These are phyloP conservation scores for Cairina moschata DNA, from an alignment of 2,113 vertebrate species.

Conservation along the genomic window DNA sequence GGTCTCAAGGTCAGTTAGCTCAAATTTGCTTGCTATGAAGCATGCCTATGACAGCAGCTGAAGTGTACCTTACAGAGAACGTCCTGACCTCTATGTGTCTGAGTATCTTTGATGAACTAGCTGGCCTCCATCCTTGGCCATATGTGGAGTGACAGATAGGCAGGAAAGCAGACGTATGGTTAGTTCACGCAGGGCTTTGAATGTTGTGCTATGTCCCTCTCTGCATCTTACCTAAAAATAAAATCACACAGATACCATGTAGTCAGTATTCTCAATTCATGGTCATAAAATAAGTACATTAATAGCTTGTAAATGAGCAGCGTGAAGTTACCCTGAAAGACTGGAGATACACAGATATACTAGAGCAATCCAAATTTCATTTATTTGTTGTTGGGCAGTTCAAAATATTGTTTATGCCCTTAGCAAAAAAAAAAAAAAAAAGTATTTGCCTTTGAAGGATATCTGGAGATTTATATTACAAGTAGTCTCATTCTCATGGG, in stretches of 20 bases:
- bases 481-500: not conserved
- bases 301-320: not conserved
- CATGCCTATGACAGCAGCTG: not conserved
- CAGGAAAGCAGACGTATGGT: rapidly evolving
- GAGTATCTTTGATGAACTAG: not conserved
- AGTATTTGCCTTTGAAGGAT: not conserved
- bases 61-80: not conserved
- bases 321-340: not conserved
- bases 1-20: not conserved
- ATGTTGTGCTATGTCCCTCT: not conserved
- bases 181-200: not conserved
- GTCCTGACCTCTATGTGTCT: not conserved
- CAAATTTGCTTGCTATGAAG: not conserved
- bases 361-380: not conserved
- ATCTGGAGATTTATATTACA: not conserved
- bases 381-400: not conserved
- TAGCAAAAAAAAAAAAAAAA: not conserved
- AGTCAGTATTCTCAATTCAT: not conserved
- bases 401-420: not conserved
- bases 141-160: not conserved
- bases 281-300: not conserved
- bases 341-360: not conserved
- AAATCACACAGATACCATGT: not conserved
- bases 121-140: not conserved
- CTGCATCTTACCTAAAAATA: not conserved